Base-by-base conservation (phyloP, 2,113 vertebrate species). In the Sylvia atricapilla region DNA sequence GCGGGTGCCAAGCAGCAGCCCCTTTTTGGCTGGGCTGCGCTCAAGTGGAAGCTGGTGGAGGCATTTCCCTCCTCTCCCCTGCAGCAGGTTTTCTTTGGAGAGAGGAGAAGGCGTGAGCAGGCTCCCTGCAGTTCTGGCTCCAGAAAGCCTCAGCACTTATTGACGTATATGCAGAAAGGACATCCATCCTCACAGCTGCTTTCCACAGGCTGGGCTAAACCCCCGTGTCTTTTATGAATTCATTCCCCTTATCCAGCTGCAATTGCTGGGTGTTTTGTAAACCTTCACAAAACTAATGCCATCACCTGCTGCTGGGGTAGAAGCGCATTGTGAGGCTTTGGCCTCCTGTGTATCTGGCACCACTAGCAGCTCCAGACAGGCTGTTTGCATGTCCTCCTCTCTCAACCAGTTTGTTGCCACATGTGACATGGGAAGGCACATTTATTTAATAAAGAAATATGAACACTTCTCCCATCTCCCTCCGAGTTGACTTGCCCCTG, bases 71-170 rank as follows among this genome's bases (percentile, higher is more conserved):
- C 0, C 33, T 81, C 7, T 11, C 70, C n/a, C 18, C 64, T 22
- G 50, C 87, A 83, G 67, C 78, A 85, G 59, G 70, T 91, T 95
- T 95, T 72, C 53, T 87, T 73, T 89, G 81, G 75, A 95, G 70
- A 37, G 58, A 85, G 81, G 62, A 62, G 58, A 79, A 94, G 63
- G 64, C 1, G 0, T 66, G 67, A 91, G 62, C 62, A 75, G 53
- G 66, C 69, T 89, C 87, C 87, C 87, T 56, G 58, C 77, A 53
- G 89, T 25, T 72, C 64, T 74, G 92, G 68, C 93, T 96, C 88
- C 93, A 92, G 83, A 77, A 93, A 94, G 69, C 72, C 7, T 49
- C 50, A 88, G 81, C 47, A 22, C 56, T 90, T 91, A 80, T 2
- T 94, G 91, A 93, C 11, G 4, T 75, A 52, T 68, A 37, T 0